A percentile compares a stretch with the other conserved stretches of the same genome.
phyloP scores from a whole-genome alignment of 1,140 invertebrate genomes.

The Nephotettix cincticeps region DNA sequence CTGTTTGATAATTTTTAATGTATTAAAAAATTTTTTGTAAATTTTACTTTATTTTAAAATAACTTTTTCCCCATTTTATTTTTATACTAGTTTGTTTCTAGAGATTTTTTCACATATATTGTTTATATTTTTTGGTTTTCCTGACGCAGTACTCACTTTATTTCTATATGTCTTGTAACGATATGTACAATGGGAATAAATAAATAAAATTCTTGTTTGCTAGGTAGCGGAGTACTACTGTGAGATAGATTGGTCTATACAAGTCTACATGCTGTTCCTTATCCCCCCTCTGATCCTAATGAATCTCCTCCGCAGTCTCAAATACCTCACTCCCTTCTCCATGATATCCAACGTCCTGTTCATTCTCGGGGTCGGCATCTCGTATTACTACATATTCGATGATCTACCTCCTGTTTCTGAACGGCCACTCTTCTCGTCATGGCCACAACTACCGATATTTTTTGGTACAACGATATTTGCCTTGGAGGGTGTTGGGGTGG shows the following conservation, averaged over 20 bases:
- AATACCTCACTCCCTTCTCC: slow-evolving; percentile 79
- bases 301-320: slow-evolving; percentile 78
- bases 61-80: no score
- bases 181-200: no score
- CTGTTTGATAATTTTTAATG: no score
- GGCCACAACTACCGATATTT: slow-evolving; percentile 69
- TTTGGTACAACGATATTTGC: slow-evolving; percentile 88
- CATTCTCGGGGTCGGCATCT: slow-evolving; percentile 70
- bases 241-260: slow-evolving; percentile 54
- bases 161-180: no score
- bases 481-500: slow-evolving; percentile 81
- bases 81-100: no score
- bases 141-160: no score
- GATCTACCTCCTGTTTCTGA: slow-evolving; percentile 25
- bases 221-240: slow-evolving; percentile 63
- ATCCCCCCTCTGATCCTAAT: slow-evolving; percentile 69
- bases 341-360: slow-evolving; percentile 79
- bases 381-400: slow-evolving; percentile 66
- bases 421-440: slow-evolving; percentile 49
- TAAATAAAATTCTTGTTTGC: slow-evolving; percentile 4
- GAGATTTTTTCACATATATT: no score
- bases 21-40: no score
- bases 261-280: slow-evolving; percentile 69
- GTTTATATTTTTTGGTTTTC: no score
- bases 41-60: no score